Conservation (phyloP, 1,140 invertebrate species). For the Ips nitidus region DNA sequence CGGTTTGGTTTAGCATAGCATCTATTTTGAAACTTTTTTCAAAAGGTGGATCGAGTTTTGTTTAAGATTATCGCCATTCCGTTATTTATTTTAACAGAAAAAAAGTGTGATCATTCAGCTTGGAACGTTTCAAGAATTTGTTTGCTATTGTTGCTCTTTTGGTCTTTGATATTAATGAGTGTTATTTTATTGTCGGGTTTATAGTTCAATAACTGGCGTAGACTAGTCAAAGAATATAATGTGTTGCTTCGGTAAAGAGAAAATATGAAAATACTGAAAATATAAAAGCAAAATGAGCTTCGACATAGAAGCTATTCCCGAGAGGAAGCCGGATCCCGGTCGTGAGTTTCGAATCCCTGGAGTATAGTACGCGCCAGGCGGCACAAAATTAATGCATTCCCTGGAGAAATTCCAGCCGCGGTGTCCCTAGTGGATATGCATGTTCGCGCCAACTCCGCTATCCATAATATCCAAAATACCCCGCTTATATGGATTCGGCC, state of each 20-base stretch:
- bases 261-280: conserved; percentile 24
- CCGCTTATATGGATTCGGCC: background rate
- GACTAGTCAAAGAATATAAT: no score
- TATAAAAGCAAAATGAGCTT: conserved; percentile 48
- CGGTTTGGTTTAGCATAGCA: background rate
- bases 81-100: no score
- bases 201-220: no score
- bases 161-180: no score
- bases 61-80: no score
- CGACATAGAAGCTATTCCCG: conserved; percentile 45
- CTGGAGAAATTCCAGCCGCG: conserved; percentile 62
- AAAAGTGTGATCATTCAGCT: no score
- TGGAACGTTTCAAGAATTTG: no score
- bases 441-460: conserved; percentile 35
- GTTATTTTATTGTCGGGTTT: no score
- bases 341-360: conserved; percentile 53
- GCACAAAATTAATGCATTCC: conserved; percentile 70
- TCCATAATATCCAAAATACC: conserved; percentile 26
- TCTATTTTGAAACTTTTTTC: background rate
- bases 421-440: conserved; percentile 46
- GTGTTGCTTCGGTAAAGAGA: background rate
- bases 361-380: conserved; percentile 69
- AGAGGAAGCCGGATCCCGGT: conserved; percentile 37
- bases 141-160: no score
- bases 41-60: background rate